Conservation (phyloP, 1,140 invertebrate species). For the Drosophila ogumai region DNA sequence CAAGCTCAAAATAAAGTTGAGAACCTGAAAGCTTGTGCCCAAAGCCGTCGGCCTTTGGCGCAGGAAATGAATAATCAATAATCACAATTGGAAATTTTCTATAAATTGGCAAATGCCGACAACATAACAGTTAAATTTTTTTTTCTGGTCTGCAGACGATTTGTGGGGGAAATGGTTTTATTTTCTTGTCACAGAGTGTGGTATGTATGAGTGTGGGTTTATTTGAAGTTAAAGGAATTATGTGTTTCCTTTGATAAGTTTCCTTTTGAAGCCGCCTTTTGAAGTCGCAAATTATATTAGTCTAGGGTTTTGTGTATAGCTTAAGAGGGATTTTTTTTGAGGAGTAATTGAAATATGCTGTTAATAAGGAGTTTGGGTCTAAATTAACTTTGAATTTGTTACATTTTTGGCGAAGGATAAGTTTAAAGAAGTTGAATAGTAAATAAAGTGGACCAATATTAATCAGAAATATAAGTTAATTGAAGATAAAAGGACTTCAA, state of each 20-base stretch:
- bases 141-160: constrained; percentile 7
- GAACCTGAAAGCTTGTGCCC: constrained; percentile 2
- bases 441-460: neutral
- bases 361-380: neutral
- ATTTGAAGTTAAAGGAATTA: constrained; percentile 30
- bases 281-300: constrained; percentile 41
- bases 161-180: constrained; percentile 30
- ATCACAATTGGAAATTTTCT: constrained; percentile 79
- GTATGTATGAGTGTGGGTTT: neutral
- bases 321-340: neutral
- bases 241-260: constrained; percentile 27
- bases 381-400: constrained; percentile 2
- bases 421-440: neutral
- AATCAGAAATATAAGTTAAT: neutral
- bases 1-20: constrained; percentile 33
- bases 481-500: neutral
- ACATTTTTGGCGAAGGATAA: neutral
- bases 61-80: constrained; percentile 80
- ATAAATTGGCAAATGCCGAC: constrained; percentile 69
- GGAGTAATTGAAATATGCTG: neutral
- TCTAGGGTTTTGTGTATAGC: constrained; percentile 1
- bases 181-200: constrained; percentile 3
- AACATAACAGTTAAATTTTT: constrained; percentile 54
- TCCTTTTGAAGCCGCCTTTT: constrained; percentile 29
- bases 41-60: constrained; percentile 7